phyloP scores from a whole-genome alignment of 2,113 vertebrate genomes.

The Pipra filicauda region DNA sequence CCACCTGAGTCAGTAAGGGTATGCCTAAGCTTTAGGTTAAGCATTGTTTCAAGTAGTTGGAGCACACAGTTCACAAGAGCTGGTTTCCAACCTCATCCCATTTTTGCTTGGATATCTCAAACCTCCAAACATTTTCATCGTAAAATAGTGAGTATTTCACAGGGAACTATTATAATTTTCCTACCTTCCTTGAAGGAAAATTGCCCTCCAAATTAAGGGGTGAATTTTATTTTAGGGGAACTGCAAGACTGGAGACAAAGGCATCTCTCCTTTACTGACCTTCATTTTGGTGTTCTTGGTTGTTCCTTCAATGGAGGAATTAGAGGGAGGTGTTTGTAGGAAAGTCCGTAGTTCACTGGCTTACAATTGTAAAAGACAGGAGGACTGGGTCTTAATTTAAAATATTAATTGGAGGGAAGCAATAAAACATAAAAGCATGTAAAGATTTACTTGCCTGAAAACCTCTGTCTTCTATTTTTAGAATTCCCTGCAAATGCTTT shows the following conservation, averaged over 20 bases:
- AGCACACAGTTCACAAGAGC: not conserved
- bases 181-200: not conserved
- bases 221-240: slow-evolving; percentile 7
- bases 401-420: slow-evolving; percentile 66
- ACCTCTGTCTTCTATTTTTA: slow-evolving; percentile 77
- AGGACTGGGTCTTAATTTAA: slow-evolving; percentile 63
- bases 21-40: not conserved
- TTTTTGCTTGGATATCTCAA: not conserved
- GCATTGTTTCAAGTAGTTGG: not conserved
- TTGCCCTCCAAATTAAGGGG: not conserved
- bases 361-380: slow-evolving; percentile 35
- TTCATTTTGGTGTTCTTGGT: not conserved
- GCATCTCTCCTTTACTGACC: not conserved
- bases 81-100: not conserved
- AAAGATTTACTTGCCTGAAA: slow-evolving; percentile 66
- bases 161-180: not conserved
- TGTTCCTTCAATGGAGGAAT: not conserved
- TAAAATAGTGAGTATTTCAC: not conserved
- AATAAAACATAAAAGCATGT: slow-evolving; percentile 56
- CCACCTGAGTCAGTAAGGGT: not conserved
- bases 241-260: not conserved
- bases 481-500: slow-evolving; percentile 72
- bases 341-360: slow-evolving; percentile 40
- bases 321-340: slow-evolving; percentile 23
- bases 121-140: not conserved